These are phyloP conservation scores for Phaonia tiefii DNA, from an alignment of 2,888 invertebrate genomes.

Conservation along the genomic window DNA sequence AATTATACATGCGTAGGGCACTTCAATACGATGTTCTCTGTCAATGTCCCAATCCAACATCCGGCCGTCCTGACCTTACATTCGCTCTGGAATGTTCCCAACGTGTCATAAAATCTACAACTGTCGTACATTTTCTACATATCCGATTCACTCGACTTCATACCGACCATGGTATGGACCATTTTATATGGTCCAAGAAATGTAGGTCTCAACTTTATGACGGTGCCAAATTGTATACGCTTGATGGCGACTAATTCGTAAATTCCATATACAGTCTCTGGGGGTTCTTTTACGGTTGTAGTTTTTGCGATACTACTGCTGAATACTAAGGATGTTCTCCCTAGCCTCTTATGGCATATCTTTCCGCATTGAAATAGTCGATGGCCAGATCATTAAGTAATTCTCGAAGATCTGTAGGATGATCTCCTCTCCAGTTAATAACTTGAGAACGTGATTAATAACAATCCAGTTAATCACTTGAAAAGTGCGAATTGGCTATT, in stretches of 20 bases:
- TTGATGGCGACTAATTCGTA: slow-evolving; percentile 49
- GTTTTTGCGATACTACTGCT: slow-evolving; percentile 37
- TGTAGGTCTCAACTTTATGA: slow-evolving; percentile 47
- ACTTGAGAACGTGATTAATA: too few relatives aligned
- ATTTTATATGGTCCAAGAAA: slow-evolving; percentile 49
- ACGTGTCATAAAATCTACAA: slow-evolving; percentile 47
- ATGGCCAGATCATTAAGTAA: slow-evolving; percentile 2
- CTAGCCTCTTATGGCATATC: slow-evolving; percentile 27
- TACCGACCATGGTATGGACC: slow-evolving; percentile 49
- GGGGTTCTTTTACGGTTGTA: slow-evolving; percentile 27
- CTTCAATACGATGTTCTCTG: too few relatives aligned
- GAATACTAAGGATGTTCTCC: slow-evolving; percentile 25
- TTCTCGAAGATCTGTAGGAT: slow-evolving; percentile 8
- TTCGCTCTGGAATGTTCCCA: slow-evolving; percentile 53
- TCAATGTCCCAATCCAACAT: slow-evolving; percentile 21
- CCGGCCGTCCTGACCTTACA: slow-evolving; percentile 53
- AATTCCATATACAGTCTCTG: slow-evolving; percentile 9
- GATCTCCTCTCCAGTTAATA: too few relatives aligned
- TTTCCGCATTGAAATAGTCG: slow-evolving; percentile 8
- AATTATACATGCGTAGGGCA: too few relatives aligned
- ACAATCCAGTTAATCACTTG: slow-evolving; percentile 37
- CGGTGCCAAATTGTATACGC: slow-evolving; percentile 46
- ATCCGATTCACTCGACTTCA: slow-evolving; percentile 47
- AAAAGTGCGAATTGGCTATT: slow-evolving; percentile 42
- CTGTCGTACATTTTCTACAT: slow-evolving; percentile 14